Conservation (phyloP, 2,113 vertebrate species). For the Leptobrachium ailaonicum region DNA sequence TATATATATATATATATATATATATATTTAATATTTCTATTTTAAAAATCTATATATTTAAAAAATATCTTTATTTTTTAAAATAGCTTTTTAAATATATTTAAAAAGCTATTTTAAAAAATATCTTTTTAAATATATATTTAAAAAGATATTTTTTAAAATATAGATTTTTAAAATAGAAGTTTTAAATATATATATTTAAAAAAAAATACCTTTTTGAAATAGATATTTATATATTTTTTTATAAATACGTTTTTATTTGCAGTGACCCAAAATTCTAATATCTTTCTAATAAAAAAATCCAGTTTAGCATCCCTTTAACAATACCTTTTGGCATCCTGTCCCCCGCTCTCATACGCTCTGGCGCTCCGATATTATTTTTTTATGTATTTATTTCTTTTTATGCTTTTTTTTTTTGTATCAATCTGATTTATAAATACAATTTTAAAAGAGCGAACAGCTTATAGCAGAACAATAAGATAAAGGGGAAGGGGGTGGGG, state of each 20-base stretch:
- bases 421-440: constrained; percentile 12
- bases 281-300: constrained; percentile 2
- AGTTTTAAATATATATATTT: too few species aligned
- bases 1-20: too few species aligned
- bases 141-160: background rate
- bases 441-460: constrained; percentile 10
- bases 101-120: too few species aligned
- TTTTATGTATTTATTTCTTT: background rate
- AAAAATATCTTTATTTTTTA: too few species aligned
- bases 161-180: background rate
- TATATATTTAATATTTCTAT: too few species aligned
- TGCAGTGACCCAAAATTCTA: background rate
- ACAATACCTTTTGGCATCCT: background rate
- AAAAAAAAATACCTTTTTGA: too few species aligned
- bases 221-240: background rate
- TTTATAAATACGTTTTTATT: background rate
- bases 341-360: too few species aligned
- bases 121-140: too few species aligned
- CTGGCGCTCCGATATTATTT: background rate
- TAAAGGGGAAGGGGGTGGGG: background rate
- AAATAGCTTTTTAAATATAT: too few species aligned
- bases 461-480: background rate
- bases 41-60: too few species aligned
- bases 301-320: background rate
- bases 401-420: background rate